These are phyloP conservation scores for Ennomos erosarius DNA, from an alignment of 2,888 invertebrate species.

Conservation along the genomic window DNA sequence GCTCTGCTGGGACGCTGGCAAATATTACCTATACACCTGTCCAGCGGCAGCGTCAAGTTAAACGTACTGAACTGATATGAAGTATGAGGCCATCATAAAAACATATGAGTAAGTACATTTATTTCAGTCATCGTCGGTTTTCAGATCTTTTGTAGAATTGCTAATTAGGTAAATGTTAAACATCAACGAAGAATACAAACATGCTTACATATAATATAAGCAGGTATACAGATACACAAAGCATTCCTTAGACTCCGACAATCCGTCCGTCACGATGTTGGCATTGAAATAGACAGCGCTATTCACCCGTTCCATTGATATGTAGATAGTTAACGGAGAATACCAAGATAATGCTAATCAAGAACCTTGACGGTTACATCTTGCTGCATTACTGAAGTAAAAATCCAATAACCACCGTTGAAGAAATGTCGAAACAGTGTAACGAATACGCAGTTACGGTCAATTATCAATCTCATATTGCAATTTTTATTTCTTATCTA, in stretches of 20 bases:
- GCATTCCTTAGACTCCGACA: conserved; percentile 5
- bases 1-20: no score
- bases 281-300: conserved; percentile 18
- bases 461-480: conserved; percentile 19
- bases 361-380: conserved; percentile 22
- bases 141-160: not conserved
- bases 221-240: no score
- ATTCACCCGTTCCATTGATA: conserved; percentile 17
- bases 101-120: no score
- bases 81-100: no score
- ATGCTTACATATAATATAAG: no score
- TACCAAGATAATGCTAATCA: conserved; percentile 8
- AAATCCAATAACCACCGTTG: conserved; percentile 12
- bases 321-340: conserved; percentile 5
- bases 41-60: no score
- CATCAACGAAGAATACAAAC: conserved; percentile 1
- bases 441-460: conserved; percentile 20
- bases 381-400: conserved; percentile 12
- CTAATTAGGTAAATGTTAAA: conserved; percentile 8
- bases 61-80: no score
- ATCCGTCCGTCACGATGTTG: conserved; percentile 12
- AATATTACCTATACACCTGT: no score
- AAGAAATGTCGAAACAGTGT: conserved; percentile 23
- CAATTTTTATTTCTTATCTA: conserved; percentile 10
- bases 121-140: conserved; percentile 1